Evolutionary conservation across 2,888 invertebrate genomes (phyloP).

Genomic region (Creontiades dilutus): DNA sequence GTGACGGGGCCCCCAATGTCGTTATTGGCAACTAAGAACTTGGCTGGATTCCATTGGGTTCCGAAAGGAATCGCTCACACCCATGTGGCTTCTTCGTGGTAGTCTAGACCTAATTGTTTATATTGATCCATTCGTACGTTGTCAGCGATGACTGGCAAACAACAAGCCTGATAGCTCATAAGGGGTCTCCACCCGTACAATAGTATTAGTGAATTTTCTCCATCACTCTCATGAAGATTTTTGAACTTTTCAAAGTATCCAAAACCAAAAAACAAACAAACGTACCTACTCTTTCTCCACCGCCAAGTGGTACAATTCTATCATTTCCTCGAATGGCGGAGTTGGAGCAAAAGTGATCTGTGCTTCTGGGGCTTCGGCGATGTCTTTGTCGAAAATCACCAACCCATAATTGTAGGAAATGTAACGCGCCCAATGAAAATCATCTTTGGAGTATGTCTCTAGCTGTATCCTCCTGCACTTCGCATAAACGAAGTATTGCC

Average conservation of each 20-base stretch:
- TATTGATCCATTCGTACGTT: neutral
- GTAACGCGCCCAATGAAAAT: neutral
- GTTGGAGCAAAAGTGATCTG: neutral
- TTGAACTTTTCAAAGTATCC: neutral
- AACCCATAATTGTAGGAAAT: neutral
- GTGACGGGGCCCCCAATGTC: neutral
- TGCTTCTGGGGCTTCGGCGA: neutral
- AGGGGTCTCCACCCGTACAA: neutral
- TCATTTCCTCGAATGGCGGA: neutral
- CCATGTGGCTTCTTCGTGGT: neutral
- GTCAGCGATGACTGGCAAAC: neutral
- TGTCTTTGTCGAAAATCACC: neutral
- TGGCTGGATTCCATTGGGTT: neutral
- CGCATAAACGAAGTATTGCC: neutral
- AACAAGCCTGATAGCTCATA: neutral
- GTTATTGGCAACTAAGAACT: neutral
- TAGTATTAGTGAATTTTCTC: neutral
- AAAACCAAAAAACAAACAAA: neutral
- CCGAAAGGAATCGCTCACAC: neutral
- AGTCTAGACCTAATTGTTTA: neutral
- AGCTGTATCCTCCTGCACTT: neutral
- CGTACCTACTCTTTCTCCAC: neutral
- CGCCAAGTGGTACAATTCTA: neutral
- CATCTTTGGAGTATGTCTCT: neutral
- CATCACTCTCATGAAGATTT: no score